Percentiles rank a stretch among this genome's conserved stretches.
These are phyloP conservation scores for Rhizomys pruinosus DNA, from an alignment of 2,113 vertebrate genomes.

Conservation along the genomic window DNA sequence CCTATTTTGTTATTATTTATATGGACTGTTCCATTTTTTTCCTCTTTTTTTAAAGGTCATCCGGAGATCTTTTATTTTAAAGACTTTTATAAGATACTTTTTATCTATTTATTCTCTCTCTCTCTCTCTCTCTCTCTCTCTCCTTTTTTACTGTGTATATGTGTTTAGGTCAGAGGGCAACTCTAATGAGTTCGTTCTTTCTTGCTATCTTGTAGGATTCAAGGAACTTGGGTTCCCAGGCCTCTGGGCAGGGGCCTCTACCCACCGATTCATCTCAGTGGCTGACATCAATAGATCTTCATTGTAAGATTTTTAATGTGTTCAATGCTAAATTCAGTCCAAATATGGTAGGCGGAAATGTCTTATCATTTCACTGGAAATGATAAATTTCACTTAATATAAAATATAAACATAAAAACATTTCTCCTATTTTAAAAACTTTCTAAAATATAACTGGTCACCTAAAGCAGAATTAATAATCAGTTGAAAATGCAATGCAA, in stretches of 20 bases:
- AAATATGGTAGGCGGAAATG: background rate
- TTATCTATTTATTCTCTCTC: background rate
- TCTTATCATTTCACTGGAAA: background rate
- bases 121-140: background rate
- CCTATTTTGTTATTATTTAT: too few relatives aligned
- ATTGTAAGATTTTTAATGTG: background rate
- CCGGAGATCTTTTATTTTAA: too few relatives aligned
- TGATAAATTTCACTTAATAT: background rate
- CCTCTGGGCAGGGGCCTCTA: too few relatives aligned
- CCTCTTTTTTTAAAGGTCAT: background rate
- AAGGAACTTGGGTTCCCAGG: too few relatives aligned
- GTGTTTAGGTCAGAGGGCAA: too few relatives aligned
- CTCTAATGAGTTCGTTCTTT: too few relatives aligned
- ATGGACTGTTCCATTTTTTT: background rate
- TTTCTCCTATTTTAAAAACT: background rate
- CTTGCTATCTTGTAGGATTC: too few relatives aligned
- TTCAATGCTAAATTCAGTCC: background rate
- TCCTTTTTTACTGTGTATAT: background rate
- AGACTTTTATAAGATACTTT: background rate
- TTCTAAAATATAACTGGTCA: background rate
- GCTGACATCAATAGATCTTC: too few relatives aligned
- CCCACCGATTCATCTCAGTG: too few relatives aligned
- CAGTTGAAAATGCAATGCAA: too few relatives aligned
- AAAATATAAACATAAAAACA: background rate
- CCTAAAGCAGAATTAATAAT: background rate